Base-by-base conservation (phyloP, 2,888 invertebrate genomes). In the Torymus texanus region DNA sequence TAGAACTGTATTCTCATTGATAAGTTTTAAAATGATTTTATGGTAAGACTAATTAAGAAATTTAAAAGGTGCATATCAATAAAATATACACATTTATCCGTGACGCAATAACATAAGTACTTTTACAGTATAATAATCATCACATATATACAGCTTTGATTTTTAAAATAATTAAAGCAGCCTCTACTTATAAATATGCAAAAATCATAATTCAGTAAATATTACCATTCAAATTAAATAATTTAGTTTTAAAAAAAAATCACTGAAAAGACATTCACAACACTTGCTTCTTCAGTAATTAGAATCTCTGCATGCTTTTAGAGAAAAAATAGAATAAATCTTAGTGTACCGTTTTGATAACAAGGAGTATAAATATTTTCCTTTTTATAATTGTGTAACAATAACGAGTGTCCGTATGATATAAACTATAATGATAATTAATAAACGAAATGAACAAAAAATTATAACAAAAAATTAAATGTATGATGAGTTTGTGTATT, bases 221-320 rank as follows among this genome's bases (percentile, higher is more conserved):
- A 16, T 24, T 24, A 61, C 55, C 59, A 67, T 55, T 63, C 24
- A 58, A 21, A 41, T 68, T 51, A 51, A 79, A 65, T 65, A 18
- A 53, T 65, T 53, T 29, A 24, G 24, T 53, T 53, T 63, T 12
- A 2, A 55, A 78, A 2, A 55, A 78, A 71, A 75, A 62, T 12
- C 65, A 79, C 13, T 71, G 2, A 21, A 65, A 13, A 80, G 53
- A 59, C 78, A 61, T 75, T 75, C 83, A 81, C 78, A 83, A 77
- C 78, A 85, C 83, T 85, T 85, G 85, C 83, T 83, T 85, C 84
- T 84, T 82, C 82, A 82, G 83, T 81, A 84, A 83, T 81, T 80
- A 82, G n/a, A n/a, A 84, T 82, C 76, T 81, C 81, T 75, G 84
- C 85, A 85, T 85, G 85, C 85, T 83, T 84, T 83, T 77, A 74